Evolutionary conservation across 2,113 vertebrate species (phyloP), one percentile per base, ranked within the genome.

Genomic region (Tylochromis polylepis): DNA sequence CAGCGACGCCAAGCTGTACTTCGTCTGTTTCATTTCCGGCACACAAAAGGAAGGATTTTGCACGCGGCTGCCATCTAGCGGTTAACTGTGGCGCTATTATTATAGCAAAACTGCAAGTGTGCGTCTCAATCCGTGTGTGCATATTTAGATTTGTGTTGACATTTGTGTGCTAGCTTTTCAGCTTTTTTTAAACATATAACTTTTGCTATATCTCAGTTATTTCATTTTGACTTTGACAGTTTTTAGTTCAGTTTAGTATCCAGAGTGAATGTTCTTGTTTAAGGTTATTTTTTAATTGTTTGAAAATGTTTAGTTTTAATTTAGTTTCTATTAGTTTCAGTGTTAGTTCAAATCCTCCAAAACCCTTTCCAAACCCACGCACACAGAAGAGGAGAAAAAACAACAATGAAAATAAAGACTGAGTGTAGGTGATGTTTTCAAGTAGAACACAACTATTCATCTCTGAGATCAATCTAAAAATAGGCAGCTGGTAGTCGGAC

Each of bases 1-100:
- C 27, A 2, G 94, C 94, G 95, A 94, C 94, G 36, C 58, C 9
- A 14, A 2, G 2, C 18, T 4, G 2, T 82, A 79, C 65, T 85
- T 93, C 85, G 81, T 57, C 67, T 79, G 14, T 20, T 79, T 46
- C 4, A 36, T 38, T 41, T 62, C 5, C 3, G 11, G 9, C 8
- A 46, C 41, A 27, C 27, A 11, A 3, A 4, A 8, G 62, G 34
- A 10, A 1, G 0, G 2, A 8, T 4, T 15, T 2, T 3, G 3
- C 3, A 1, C 6, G 0, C 24, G 8, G 20, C 82, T 84, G 11
- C 88, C 90, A 38, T 4, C 91, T 89, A 24, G 62, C 16, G 93
- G 87, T 49, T 1, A 49, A 11, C 67, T 4, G 60, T 22, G 60
- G 60, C 4, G 34, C 60, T 5, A 12, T 38, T 38, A 67, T 14